Percentiles rank a stretch among this genome's conserved stretches.
Conservation (phyloP, 2,797 vertebrate genomes). For the Rhodeus uyekii region DNA sequence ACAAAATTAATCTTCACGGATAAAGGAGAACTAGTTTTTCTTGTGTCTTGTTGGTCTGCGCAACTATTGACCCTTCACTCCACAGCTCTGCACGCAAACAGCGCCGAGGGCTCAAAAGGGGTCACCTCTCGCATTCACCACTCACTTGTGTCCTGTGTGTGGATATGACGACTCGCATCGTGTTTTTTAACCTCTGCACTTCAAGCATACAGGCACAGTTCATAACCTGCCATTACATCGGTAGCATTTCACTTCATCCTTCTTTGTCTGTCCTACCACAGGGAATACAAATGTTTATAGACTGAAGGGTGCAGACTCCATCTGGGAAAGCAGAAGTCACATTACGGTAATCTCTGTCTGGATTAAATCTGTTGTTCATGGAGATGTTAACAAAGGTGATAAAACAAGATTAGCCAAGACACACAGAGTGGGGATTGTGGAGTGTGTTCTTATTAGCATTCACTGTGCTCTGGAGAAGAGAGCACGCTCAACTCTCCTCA, state of each 20-base stretch:
- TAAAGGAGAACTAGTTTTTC: slow-evolving; percentile 67
- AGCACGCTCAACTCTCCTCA: slow-evolving; percentile 67
- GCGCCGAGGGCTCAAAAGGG: slow-evolving; percentile 74
- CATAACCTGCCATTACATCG: slow-evolving; percentile 51
- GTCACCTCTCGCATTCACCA: slow-evolving; percentile 62
- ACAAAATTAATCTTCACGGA: slow-evolving; percentile 79
- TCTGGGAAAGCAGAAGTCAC: slow-evolving; percentile 71
- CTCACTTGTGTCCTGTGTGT: neutral
- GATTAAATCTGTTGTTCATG: slow-evolving; percentile 83
- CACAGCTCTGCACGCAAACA: slow-evolving; percentile 71
- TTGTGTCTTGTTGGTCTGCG: slow-evolving; percentile 64
- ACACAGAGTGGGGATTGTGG: slow-evolving; percentile 68
- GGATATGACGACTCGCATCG: neutral
- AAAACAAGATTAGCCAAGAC: slow-evolving; percentile 81
- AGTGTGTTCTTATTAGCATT: slow-evolving; percentile 74
- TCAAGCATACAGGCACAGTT: slow-evolving; percentile 49
- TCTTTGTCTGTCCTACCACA: slow-evolving; percentile 53
- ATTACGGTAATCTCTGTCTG: slow-evolving; percentile 78
- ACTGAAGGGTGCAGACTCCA: slow-evolving; percentile 55
- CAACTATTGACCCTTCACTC: slow-evolving; percentile 73
- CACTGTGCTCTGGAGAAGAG: slow-evolving; percentile 71
- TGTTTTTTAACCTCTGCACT: slow-evolving; percentile 46
- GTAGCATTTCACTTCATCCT: slow-evolving; percentile 53
- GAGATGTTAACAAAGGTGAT: slow-evolving; percentile 84
- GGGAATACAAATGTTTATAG: slow-evolving; percentile 64